Evolutionary conservation across 2,797 vertebrate species (phyloP).

Genomic region (Chromobotia macracanthus): DNA sequence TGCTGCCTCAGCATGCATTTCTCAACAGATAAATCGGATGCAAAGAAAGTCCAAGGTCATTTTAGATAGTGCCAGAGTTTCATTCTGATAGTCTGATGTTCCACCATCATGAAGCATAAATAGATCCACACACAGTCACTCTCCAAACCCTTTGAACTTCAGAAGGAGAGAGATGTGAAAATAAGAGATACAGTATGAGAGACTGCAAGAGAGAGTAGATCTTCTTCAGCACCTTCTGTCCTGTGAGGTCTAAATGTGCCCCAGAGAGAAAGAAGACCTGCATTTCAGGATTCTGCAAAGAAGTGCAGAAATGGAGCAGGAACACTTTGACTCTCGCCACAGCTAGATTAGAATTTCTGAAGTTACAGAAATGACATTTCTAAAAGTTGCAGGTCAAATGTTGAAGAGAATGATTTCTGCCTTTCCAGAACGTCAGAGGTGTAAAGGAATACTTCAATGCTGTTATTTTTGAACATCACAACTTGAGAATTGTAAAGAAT

Average conservation of each 20-base stretch:
- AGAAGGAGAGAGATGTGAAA: constrained; percentile 1
- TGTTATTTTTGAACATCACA: too few relatives aligned
- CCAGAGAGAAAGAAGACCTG: neutral
- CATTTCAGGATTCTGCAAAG: neutral
- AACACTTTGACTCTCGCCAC: neutral
- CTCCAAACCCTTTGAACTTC: constrained; percentile 22
- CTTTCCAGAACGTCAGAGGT: neutral
- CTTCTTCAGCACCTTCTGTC: neutral
- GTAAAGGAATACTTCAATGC: too few relatives aligned
- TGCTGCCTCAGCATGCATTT: constrained; percentile 29
- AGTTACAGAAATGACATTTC: too few relatives aligned
- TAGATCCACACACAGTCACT: constrained; percentile 2
- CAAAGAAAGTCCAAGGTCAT: constrained; percentile 26
- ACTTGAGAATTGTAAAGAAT: too few relatives aligned
- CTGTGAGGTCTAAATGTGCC: constrained; percentile 1
- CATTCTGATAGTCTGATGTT: constrained; percentile 4
- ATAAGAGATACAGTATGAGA: constrained; percentile 15
- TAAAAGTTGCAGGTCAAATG: neutral
- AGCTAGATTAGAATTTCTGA: neutral
- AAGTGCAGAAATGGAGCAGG: neutral
- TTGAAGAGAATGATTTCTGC: neutral
- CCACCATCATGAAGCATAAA: neutral
- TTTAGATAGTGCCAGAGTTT: constrained; percentile 19
- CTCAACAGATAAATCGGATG: constrained; percentile 1
- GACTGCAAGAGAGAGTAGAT: neutral